phyloP scores from a whole-genome alignment of 2,113 vertebrate species.

The Peucedramus taeniatus region DNA sequence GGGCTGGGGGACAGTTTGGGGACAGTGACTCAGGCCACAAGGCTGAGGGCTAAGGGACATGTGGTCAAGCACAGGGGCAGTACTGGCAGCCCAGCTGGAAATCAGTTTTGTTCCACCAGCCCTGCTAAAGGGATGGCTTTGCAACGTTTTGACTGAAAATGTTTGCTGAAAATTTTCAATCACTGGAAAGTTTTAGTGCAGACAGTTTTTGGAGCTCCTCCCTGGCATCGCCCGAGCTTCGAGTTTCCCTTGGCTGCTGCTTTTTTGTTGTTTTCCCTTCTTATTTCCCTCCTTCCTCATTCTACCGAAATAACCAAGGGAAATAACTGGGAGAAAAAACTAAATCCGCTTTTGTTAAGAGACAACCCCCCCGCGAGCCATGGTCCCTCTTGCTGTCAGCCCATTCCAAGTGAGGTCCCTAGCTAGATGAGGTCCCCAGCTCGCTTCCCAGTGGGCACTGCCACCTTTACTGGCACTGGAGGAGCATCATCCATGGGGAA shows the following conservation, averaged over 20 bases:
- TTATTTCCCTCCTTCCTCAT: neutral
- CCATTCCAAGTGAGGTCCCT: rapidly evolving
- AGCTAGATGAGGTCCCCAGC: neutral
- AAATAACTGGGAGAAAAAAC: neutral
- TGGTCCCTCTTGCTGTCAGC: rapidly evolving
- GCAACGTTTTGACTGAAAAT: neutral
- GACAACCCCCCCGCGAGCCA: rapidly evolving
- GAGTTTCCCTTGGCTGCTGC: neutral
- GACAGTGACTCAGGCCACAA: neutral
- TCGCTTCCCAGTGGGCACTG: neutral
- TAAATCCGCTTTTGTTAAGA: neutral
- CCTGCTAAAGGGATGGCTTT: neutral
- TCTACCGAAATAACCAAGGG: neutral
- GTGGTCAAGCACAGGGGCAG: rapidly evolving
- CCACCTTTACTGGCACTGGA: rapidly evolving
- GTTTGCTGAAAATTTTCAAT: neutral
- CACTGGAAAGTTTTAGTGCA: constrained; percentile 40
- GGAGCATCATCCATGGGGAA: neutral
- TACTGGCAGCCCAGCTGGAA: neutral
- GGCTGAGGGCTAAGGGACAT: neutral
- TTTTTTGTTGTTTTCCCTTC: neutral
- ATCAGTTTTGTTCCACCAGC: neutral
- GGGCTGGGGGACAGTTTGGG: neutral
- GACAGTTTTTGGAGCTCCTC: neutral
- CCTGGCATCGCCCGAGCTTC: neutral